Conservation (phyloP, 2,113 vertebrate genomes). For the Rhineura floridana region DNA sequence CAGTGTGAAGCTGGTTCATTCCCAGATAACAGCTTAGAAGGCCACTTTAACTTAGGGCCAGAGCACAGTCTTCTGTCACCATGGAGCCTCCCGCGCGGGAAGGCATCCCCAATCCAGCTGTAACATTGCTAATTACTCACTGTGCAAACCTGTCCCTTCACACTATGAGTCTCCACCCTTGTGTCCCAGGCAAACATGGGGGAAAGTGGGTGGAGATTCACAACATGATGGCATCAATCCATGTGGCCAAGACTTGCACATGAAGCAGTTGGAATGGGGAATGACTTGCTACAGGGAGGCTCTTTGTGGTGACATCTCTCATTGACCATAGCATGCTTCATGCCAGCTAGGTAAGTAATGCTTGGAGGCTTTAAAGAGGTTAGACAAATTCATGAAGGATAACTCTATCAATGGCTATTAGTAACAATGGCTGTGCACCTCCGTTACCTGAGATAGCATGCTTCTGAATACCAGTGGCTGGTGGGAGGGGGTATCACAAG, state of each 20-base stretch:
- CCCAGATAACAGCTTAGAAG: not conserved
- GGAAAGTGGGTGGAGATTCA: not conserved
- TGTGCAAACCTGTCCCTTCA: not conserved
- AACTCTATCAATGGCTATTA: no score
- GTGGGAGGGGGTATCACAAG: no score
- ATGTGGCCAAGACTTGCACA: not conserved
- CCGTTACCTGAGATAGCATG: no score
- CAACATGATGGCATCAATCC: not conserved
- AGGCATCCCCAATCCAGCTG: not conserved
- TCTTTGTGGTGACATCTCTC: not conserved
- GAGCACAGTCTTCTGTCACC: not conserved
- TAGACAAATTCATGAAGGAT: no score
- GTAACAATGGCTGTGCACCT: no score
- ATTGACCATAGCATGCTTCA: not conserved
- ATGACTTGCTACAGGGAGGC: not conserved
- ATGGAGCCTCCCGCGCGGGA: not conserved
- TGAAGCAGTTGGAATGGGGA: not conserved
- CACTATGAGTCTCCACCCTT: not conserved
- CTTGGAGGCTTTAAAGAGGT: no score
- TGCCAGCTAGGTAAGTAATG: not conserved
- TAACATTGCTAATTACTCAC: not conserved
- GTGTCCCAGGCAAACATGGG: no score
- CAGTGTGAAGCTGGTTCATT: not conserved
- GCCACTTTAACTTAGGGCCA: not conserved
- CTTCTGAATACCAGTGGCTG: no score